These are phyloP conservation scores for Ceryle rudis DNA, from an alignment of 2,797 vertebrate genomes.

Conservation along the genomic window DNA sequence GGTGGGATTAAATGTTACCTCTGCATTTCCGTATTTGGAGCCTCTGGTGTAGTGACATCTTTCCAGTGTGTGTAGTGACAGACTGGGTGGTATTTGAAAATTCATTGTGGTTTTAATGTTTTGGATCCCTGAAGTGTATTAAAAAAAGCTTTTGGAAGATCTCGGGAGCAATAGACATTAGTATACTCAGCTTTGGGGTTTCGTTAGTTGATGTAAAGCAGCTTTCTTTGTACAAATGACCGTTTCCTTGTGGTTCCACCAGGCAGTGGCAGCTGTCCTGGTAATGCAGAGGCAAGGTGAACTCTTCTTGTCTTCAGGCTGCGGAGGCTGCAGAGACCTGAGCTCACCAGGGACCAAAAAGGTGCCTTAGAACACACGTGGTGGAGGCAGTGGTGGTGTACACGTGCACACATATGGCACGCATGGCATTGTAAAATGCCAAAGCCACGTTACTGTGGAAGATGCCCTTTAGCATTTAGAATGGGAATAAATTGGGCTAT, in stretches of 20 bases:
- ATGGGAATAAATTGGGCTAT: background rate
- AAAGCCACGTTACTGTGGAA: accelerated
- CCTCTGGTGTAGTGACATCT: background rate
- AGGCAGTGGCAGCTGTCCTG: background rate
- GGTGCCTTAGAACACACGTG: background rate
- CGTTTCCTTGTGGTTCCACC: background rate
- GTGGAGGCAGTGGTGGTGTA: background rate
- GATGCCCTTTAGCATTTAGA: background rate
- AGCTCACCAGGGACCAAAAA: background rate
- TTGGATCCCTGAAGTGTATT: background rate
- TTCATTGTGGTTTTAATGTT: background rate
- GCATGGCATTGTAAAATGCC: background rate
- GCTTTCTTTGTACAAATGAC: background rate
- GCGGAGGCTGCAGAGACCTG: background rate
- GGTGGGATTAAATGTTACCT: background rate
- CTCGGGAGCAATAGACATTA: background rate
- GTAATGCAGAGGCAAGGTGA: background rate
- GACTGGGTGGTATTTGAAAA: background rate
- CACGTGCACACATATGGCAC: accelerated
- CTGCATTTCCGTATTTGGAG: background rate
- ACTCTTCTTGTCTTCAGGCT: background rate
- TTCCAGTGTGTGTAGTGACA: background rate
- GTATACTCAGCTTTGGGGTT: background rate
- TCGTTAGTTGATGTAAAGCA: background rate
- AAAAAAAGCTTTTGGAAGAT: background rate